A percentile compares a stretch with the other conserved stretches of the same genome.
Conservation (phyloP, 2,888 invertebrate species). For the Chymomyza procnemis region DNA sequence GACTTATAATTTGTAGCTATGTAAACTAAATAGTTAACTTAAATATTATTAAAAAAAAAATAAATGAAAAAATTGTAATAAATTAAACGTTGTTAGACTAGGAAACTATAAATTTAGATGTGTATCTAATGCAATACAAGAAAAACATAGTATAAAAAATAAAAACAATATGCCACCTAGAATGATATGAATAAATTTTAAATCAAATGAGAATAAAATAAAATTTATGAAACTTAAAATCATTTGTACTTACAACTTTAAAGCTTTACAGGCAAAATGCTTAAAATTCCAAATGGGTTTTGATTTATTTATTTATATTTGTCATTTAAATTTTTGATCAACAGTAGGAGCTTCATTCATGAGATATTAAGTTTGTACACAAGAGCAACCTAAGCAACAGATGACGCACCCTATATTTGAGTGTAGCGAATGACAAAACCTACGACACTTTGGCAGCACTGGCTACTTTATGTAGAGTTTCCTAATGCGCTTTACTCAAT, state of each 20-base stretch:
- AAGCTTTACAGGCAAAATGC: too few species aligned
- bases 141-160: background rate
- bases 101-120: slow-evolving; percentile 7
- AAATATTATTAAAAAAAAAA: slow-evolving; percentile 38
- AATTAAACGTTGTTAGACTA: background rate
- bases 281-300: too few species aligned
- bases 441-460: too few species aligned
- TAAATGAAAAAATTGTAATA: slow-evolving; percentile 10
- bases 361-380: too few species aligned
- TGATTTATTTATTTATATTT: too few species aligned
- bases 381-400: too few species aligned
- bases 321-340: too few species aligned
- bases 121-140: background rate
- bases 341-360: too few species aligned
- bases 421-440: too few species aligned
- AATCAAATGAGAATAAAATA: slow-evolving; percentile 11
- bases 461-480: background rate
- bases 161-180: background rate
- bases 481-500: background rate
- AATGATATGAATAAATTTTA: slow-evolving; percentile 10
- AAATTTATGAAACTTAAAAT: background rate
- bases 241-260: background rate
- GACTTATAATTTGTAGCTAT: slow-evolving; percentile 38
- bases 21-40: slow-evolving; percentile 35
- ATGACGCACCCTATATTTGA: too few species aligned